Percentiles rank a stretch among this genome's conserved stretches.
phyloP scores from a whole-genome alignment of 2,113 vertebrate genomes.

The Naja naja region DNA sequence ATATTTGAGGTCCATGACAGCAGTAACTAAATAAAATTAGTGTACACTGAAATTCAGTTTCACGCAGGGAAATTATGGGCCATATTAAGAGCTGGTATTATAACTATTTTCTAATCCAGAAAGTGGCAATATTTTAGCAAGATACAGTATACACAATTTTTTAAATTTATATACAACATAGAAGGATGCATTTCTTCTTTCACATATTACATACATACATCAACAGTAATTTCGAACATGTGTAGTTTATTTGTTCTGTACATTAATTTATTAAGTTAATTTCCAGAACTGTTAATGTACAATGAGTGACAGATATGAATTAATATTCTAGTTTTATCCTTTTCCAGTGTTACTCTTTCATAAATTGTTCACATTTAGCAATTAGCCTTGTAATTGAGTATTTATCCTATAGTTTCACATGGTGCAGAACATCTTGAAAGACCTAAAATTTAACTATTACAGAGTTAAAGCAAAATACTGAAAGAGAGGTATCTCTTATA shows the following conservation, averaged over 20 bases:
- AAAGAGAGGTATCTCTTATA: not conserved
- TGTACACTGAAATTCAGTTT: not conserved
- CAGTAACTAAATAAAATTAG: not conserved
- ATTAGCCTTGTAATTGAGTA: slow-evolving; percentile 10
- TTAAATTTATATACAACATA: not conserved
- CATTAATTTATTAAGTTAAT: not conserved
- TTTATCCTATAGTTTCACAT: not conserved
- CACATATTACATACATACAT: not conserved
- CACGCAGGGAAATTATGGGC: not conserved
- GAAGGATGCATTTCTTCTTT: not conserved
- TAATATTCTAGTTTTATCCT: not conserved
- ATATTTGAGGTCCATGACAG: not conserved
- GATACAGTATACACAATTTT: not conserved
- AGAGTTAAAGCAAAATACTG: not conserved
- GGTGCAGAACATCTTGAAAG: not conserved
- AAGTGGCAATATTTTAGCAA: not conserved
- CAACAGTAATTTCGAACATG: not conserved
- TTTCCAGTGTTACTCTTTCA: not conserved
- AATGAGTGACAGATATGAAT: not conserved
- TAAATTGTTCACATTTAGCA: slow-evolving; percentile 5
- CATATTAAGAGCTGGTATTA: not conserved
- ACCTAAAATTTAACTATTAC: not conserved
- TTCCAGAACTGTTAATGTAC: not conserved
- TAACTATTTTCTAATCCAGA: not conserved
- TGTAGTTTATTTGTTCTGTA: not conserved